These are phyloP conservation scores for Gerosis bhagava DNA, from an alignment of 2,888 invertebrate genomes.

Conservation along the genomic window DNA sequence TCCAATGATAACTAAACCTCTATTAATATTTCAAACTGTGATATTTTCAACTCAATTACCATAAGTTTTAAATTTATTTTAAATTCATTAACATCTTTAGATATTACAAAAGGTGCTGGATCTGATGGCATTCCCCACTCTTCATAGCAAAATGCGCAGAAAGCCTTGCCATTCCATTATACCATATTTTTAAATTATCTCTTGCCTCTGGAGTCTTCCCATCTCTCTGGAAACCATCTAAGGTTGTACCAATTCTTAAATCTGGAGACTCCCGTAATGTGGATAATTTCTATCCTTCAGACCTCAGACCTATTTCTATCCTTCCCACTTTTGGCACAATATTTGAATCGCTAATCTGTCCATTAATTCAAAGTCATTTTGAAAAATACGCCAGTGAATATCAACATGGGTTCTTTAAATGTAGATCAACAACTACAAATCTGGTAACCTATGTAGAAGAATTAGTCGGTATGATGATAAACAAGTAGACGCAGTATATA, in stretches of 20 bases:
- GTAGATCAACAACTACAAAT: slow-evolving; percentile 28
- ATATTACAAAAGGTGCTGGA: neutral
- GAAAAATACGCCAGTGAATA: slow-evolving; percentile 8
- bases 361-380: slow-evolving; percentile 24
- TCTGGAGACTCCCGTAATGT: slow-evolving; percentile 22
- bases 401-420: slow-evolving; percentile 31
- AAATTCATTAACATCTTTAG: neutral
- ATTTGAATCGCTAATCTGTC: slow-evolving; percentile 25
- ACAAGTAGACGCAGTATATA: slow-evolving; percentile 19
- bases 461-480: slow-evolving; percentile 7
- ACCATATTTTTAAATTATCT: slow-evolving; percentile 27
- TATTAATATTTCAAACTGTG: too few relatives aligned
- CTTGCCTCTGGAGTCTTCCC: slow-evolving; percentile 27
- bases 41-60: too few relatives aligned
- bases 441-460: slow-evolving; percentile 6
- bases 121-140: neutral
- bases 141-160: neutral
- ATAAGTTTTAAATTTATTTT: too few relatives aligned
- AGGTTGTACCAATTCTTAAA: slow-evolving; percentile 28
- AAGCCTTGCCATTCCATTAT: neutral
- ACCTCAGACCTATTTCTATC: slow-evolving; percentile 26
- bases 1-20: too few relatives aligned
- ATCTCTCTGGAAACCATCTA: slow-evolving; percentile 24
- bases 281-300: too few relatives aligned
- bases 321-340: slow-evolving; percentile 27